These are phyloP conservation scores for Hydrozoanthus tunicans DNA, from an alignment of 64 coral and sea anemone genomes.

Conservation along the genomic window DNA sequence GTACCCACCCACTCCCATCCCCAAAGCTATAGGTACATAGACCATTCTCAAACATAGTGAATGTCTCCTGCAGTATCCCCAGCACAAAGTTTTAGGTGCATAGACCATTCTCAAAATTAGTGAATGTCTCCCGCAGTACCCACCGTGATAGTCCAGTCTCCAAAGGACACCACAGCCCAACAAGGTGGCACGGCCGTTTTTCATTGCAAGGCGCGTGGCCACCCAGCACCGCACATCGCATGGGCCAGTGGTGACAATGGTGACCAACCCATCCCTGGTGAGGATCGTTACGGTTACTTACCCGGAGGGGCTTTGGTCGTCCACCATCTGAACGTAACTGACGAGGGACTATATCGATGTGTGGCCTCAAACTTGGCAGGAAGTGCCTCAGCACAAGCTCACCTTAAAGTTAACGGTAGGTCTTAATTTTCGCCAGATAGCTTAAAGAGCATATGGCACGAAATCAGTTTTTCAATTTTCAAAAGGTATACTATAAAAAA, in stretches of 20 bases:
- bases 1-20: too few species aligned
- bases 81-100: too few species aligned
- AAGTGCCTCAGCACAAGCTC: constrained; percentile 59
- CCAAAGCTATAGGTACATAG: too few species aligned
- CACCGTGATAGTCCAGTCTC: constrained; percentile 70
- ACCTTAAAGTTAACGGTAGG: constrained; percentile 72
- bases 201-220: constrained; percentile 89
- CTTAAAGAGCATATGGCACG: not conserved
- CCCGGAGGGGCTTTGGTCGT: constrained; percentile 75
- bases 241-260: constrained; percentile 93
- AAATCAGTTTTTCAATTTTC: too few species aligned
- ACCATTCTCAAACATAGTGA: too few species aligned
- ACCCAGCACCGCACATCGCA: constrained; percentile 90
- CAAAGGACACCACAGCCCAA: constrained; percentile 59
- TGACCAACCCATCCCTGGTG: constrained; percentile 82
- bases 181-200: constrained; percentile 81
- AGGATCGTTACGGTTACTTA: constrained; percentile 72
- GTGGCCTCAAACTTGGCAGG: constrained; percentile 90
- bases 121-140: constrained; percentile 19
- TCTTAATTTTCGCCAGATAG: too few species aligned
- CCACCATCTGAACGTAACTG: constrained; percentile 69
- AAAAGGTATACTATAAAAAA: too few species aligned
- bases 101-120: too few species aligned
- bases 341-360: constrained; percentile 85
- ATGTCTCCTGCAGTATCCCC: too few species aligned